phyloP scores from a whole-genome alignment of 2,113 vertebrate species.

The Trachemys scripta region DNA sequence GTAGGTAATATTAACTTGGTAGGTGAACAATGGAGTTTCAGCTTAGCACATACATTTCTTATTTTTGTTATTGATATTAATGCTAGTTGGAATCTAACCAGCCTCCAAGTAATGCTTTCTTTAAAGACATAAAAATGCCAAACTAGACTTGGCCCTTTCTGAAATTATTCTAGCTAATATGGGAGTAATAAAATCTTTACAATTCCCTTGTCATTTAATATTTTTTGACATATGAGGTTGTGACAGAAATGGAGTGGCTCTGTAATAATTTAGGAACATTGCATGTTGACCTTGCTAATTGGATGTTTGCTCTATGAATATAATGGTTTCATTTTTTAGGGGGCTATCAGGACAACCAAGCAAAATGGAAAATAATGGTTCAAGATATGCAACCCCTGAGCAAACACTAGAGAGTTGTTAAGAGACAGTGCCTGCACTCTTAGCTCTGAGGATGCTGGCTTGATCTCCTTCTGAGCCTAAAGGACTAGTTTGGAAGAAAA shows the following conservation, averaged over 20 bases:
- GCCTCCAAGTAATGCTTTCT: neutral
- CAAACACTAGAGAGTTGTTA: neutral
- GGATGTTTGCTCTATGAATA: neutral
- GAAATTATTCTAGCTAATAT: neutral
- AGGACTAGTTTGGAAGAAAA: neutral
- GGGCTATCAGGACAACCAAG: neutral
- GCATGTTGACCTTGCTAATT: neutral
- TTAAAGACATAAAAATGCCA: neutral
- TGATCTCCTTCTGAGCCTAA: conserved; percentile 25
- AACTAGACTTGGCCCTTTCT: neutral
- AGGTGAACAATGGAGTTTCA: neutral
- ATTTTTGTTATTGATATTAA: neutral
- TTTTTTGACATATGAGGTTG: neutral
- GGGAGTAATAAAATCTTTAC: neutral
- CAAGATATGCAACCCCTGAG: conserved; percentile 33
- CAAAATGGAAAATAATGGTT: neutral
- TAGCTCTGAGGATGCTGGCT: conserved; percentile 18
- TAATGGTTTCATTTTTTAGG: neutral
- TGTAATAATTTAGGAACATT: neutral
- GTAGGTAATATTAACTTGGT: neutral
- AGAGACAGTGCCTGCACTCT: neutral
- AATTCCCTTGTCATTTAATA: neutral
- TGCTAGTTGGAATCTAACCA: neutral
- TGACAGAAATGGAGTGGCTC: neutral
- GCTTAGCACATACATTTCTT: neutral